A percentile compares a stretch with the other conserved stretches of the same genome.
These are phyloP conservation scores for Cryptomyrus ogoouensis DNA, from an alignment of 2,113 vertebrate species.

Conservation along the genomic window DNA sequence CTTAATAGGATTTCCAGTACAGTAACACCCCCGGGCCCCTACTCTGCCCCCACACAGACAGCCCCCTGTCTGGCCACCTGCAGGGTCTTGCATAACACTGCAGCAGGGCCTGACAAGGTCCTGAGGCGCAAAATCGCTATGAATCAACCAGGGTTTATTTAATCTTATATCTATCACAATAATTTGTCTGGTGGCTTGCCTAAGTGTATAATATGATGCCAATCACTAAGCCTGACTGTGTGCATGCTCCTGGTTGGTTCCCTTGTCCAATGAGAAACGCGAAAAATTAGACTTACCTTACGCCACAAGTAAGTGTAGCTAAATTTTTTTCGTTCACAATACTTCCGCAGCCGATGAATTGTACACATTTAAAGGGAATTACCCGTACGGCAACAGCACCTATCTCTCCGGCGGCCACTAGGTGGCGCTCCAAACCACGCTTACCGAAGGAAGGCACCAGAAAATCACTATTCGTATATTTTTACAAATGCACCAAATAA, in stretches of 20 bases:
- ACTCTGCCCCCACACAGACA: not conserved
- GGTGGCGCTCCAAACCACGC: not conserved
- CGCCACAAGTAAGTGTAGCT: not conserved
- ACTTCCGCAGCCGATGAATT: not conserved
- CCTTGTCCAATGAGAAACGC: not conserved
- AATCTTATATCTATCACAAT: not conserved
- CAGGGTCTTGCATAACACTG: not conserved
- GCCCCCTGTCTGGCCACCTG: not conserved
- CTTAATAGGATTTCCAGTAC: slow-evolving; percentile 22
- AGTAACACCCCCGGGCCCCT: not conserved
- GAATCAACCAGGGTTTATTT: not conserved
- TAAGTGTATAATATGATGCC: not conserved
- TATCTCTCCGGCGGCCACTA: not conserved
- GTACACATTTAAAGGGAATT: not conserved
- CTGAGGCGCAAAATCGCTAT: not conserved
- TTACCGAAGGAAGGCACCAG: not conserved
- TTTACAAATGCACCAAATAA: not conserved
- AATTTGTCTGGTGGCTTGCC: not conserved
- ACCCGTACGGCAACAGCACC: not conserved
- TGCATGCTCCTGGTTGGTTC: not conserved
- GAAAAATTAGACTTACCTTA: not conserved
- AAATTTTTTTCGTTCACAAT: not conserved
- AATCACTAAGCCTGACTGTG: not conserved
- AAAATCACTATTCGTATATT: not conserved
- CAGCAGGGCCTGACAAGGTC: not conserved